phyloP scores from a whole-genome alignment of 2,113 vertebrate genomes.

The Carollia perspicillata region DNA sequence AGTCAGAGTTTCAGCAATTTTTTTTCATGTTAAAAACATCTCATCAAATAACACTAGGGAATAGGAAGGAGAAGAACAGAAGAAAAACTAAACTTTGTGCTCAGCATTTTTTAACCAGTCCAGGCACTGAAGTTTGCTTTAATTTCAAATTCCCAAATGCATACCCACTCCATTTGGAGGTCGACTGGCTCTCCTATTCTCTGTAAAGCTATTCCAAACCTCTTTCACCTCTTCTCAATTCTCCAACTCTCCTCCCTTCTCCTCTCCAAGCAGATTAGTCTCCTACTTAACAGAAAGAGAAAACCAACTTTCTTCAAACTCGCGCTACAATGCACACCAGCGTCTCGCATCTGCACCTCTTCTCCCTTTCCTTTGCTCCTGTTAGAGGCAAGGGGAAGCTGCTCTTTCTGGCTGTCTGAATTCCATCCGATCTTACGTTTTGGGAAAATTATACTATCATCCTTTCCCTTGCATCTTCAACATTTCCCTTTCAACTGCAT shows the following conservation, averaged over 20 bases:
- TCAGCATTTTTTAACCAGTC: neutral
- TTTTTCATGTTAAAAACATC: neutral
- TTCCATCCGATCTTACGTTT: neutral
- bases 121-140: neutral
- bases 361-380: neutral
- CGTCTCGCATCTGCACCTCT: neutral
- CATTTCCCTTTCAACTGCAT: neutral
- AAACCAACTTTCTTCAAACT: neutral
- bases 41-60: neutral
- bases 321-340: neutral
- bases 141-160: neutral
- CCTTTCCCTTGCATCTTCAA: neutral
- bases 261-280: neutral
- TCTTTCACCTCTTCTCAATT: neutral
- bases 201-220: neutral
- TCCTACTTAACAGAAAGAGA: neutral
- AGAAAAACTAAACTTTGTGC: neutral
- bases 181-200: neutral
- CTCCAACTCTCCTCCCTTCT: neutral
- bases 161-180: neutral
- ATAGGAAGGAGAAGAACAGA: neutral
- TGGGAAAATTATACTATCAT: neutral
- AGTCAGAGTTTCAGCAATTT: neutral
- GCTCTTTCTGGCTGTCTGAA: neutral
- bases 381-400: rapidly evolving